Percentiles rank a stretch among this genome's conserved stretches.
Conservation (phyloP, 2,888 invertebrate species). For the Aphidoletes aphidimyza region DNA sequence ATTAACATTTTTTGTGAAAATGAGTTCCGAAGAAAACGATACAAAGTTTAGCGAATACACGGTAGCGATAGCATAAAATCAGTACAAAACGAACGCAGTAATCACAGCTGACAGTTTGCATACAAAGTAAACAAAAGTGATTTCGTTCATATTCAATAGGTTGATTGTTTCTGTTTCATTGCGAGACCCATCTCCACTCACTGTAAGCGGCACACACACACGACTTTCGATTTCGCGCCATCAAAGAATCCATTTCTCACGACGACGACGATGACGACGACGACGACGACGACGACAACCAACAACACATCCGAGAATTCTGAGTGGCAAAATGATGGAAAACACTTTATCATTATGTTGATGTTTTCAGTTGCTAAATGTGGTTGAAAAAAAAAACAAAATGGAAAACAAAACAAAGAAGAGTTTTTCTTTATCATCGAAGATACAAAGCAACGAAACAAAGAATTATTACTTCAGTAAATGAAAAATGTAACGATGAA, state of each 20-base stretch:
- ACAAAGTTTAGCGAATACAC: background rate
- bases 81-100: no score
- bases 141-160: background rate
- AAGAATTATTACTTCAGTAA: background rate
- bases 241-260: background rate
- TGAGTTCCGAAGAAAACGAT: background rate
- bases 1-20: background rate
- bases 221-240: slow-evolving; percentile 39
- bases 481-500: background rate
- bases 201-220: no score
- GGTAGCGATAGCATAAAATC: background rate
- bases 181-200: no score
- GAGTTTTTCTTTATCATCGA: background rate
- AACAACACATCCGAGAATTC: no score
- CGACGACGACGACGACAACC: no score
- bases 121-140: background rate
- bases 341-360: background rate
- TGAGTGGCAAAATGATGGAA: background rate
- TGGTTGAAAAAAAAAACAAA: background rate
- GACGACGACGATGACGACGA: no score
- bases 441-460: background rate
- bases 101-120: background rate
- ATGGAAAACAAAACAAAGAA: background rate
- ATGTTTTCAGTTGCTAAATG: background rate
- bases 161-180: slow-evolving; percentile 19